Percentiles rank a stretch among this genome's conserved stretches.
These are phyloP conservation scores for Oryzias melastigma DNA, from an alignment of 2,113 vertebrate species.

Conservation along the genomic window DNA sequence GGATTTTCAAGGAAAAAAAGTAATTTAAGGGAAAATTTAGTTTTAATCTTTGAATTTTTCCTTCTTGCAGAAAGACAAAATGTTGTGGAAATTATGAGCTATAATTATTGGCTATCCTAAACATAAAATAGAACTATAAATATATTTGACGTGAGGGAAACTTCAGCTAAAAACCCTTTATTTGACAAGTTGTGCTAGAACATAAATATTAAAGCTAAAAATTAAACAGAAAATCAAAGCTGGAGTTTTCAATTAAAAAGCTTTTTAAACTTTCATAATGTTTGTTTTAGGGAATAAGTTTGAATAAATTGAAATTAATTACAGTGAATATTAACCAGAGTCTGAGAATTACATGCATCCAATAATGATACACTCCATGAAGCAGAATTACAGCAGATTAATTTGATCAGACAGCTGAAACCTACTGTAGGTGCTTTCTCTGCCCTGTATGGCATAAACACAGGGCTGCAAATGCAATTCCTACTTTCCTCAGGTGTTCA, in stretches of 20 bases:
- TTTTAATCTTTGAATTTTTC: slow-evolving; percentile 3
- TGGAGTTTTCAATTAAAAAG: slow-evolving; percentile 17
- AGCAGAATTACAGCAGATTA: no score
- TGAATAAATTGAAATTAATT: no score
- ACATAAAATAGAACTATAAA: slow-evolving; percentile 8
- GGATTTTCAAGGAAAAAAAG: not conserved
- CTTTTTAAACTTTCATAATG: not conserved
- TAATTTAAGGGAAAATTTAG: slow-evolving; percentile 15
- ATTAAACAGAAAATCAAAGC: not conserved
- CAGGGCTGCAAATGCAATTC: not conserved
- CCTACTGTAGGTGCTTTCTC: not conserved
- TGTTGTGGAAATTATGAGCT: slow-evolving; percentile 2
- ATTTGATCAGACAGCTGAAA: no score
- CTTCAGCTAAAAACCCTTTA: not conserved
- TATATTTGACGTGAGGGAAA: slow-evolving; percentile 1
- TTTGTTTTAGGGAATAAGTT: not conserved
- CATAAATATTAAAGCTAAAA: not conserved
- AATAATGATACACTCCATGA: no score
- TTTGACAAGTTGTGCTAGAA: slow-evolving; percentile 10
- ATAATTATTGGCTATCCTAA: not conserved
- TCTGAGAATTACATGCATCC: no score
- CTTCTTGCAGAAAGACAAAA: not conserved
- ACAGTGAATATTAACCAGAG: no score
- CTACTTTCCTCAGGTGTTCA: not conserved
- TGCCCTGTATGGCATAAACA: slow-evolving; percentile 1